Evolutionary conservation across 2,113 vertebrate species (phyloP).

Genomic region (Scophthalmus maximus): DNA sequence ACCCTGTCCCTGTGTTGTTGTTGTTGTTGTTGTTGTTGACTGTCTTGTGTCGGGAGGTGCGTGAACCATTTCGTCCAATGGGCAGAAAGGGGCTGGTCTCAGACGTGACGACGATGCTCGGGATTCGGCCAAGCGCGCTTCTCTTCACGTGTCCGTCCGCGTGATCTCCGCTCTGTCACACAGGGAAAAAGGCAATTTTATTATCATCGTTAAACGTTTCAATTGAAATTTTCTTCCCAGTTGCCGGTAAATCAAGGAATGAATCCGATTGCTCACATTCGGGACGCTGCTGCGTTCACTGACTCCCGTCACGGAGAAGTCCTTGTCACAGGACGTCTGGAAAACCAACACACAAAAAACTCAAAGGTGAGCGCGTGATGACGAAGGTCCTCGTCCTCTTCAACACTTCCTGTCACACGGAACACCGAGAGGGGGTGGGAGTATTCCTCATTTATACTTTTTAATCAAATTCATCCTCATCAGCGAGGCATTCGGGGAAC

Average conservation of each 20-base stretch:
- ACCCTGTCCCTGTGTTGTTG: slow-evolving; percentile 35
- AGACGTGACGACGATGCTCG: slow-evolving; percentile 80
- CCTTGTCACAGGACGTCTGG: slow-evolving; percentile 79
- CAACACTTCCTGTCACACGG: background rate
- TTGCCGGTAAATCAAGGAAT: too few species aligned
- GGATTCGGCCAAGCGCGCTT: slow-evolving; percentile 69
- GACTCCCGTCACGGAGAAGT: slow-evolving; percentile 73
- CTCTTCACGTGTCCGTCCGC: slow-evolving; percentile 52
- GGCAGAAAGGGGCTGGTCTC: slow-evolving; percentile 78
- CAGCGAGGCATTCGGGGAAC: too few species aligned
- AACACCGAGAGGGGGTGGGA: background rate
- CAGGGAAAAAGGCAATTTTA: background rate
- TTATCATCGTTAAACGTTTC: background rate
- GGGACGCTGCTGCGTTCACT: slow-evolving; percentile 61
- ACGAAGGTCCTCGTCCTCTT: background rate
- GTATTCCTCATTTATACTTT: background rate
- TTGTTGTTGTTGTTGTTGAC: slow-evolving; percentile 23
- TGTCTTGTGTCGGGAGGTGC: slow-evolving; percentile 18
- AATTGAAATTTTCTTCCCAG: too few species aligned
- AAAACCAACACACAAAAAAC: slow-evolving; percentile 3
- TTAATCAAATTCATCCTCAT: too few species aligned
- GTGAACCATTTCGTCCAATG: slow-evolving; percentile 53
- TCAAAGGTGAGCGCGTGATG: background rate
- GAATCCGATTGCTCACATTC: slow-evolving; percentile 49
- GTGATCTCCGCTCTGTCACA: slow-evolving; percentile 55